Percentiles rank a stretch among this genome's conserved stretches.
phyloP scores from a whole-genome alignment of 2,113 vertebrate species.

The Psophia crepitans region DNA sequence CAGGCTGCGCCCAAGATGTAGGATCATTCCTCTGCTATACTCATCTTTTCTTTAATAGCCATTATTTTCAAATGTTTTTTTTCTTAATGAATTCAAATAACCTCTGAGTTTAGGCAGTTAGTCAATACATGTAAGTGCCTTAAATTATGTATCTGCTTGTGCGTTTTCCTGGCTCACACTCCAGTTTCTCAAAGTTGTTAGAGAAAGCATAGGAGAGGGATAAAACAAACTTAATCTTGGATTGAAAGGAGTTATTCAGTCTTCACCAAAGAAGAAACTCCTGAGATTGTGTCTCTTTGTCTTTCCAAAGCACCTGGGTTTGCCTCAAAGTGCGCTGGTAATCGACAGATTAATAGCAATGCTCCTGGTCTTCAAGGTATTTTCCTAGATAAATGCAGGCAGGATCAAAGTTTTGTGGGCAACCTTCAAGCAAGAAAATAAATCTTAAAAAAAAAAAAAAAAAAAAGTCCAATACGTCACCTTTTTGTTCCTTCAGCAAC shows the following conservation, averaged over 20 bases:
- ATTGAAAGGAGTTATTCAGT: background rate
- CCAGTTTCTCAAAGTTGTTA: background rate
- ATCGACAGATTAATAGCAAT: background rate
- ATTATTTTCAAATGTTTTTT: background rate
- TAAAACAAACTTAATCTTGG: background rate
- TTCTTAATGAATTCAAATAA: background rate
- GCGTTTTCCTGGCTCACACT: background rate
- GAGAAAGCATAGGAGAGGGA: background rate
- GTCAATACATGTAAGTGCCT: background rate
- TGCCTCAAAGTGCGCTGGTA: background rate
- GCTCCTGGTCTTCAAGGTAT: background rate
- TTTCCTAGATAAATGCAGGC: background rate
- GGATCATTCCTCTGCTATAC: background rate
- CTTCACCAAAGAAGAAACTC: background rate
- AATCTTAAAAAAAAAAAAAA: background rate
- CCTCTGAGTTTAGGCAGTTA: background rate
- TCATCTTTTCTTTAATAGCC: background rate
- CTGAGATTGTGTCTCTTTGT: background rate
- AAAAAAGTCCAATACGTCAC: background rate
- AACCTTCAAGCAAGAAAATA: background rate
- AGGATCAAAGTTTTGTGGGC: background rate
- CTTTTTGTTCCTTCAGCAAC: background rate
- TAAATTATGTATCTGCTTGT: background rate
- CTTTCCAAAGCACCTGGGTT: background rate
- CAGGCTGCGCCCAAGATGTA: background rate